Evolutionary conservation across 2,797 vertebrate genomes (phyloP).

Genomic region (Syngnathus acus): DNA sequence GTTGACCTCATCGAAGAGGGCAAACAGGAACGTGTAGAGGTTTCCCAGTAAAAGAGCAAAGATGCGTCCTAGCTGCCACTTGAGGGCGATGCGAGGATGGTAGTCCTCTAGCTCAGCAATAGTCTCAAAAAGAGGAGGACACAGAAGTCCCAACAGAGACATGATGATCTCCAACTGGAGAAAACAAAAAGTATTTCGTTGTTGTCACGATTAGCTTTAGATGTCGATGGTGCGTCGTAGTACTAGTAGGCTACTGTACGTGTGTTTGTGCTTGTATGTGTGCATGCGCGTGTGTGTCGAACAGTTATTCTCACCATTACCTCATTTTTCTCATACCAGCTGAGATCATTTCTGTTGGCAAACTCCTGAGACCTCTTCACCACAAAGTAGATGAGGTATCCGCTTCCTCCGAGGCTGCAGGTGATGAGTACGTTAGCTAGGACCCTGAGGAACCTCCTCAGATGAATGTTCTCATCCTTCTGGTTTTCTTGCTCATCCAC

Average conservation of each 20-base stretch:
- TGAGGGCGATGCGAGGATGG: conserved; percentile 91
- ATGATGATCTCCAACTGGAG: conserved; percentile 90
- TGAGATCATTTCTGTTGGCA: conserved; percentile 76
- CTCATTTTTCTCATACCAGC: conserved; percentile 99
- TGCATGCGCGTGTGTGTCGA: neutral
- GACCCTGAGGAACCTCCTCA: conserved; percentile 87
- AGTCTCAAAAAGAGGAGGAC: conserved; percentile 94
- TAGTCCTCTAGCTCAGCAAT: conserved; percentile 94
- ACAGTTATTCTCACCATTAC: conserved; percentile 54
- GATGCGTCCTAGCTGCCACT: conserved; percentile 96
- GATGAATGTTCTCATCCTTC: conserved; percentile 94
- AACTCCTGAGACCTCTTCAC: conserved; percentile 96
- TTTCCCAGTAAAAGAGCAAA: conserved; percentile 96
- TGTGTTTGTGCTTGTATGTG: too few relatives aligned
- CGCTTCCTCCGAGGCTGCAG: conserved; percentile 91
- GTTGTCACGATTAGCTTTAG: too few relatives aligned
- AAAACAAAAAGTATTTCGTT: neutral
- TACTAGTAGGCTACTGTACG: too few relatives aligned
- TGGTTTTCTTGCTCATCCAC: conserved; percentile 98
- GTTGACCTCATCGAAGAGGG: conserved; percentile 95
- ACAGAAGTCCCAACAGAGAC: conserved; percentile 95
- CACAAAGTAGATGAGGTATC: conserved; percentile 96
- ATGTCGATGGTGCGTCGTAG: too few relatives aligned
- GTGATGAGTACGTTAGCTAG: conserved; percentile 87
- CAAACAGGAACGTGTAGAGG: conserved; percentile 92